phyloP scores from a whole-genome alignment of 64 coral and sea anemone species.

The Anthopleura sola region DNA sequence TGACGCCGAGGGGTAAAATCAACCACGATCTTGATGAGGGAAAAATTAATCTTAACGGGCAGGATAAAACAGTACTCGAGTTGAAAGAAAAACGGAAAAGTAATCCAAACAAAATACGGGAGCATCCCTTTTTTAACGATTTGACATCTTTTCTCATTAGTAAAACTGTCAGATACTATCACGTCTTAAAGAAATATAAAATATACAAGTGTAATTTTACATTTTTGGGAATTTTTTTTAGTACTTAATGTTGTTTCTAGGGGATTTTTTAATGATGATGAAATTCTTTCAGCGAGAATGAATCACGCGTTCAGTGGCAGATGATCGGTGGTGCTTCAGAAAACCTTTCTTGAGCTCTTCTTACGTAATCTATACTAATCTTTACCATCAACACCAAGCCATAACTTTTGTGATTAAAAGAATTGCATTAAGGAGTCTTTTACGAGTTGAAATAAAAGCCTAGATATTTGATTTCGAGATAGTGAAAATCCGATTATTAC shows the following conservation, averaged over 20 bases:
- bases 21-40: background rate
- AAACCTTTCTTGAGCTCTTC: background rate
- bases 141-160: background rate
- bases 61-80: background rate
- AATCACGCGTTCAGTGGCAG: background rate
- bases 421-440: background rate
- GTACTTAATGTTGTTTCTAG: too few relatives aligned
- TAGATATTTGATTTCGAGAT: background rate
- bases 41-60: background rate
- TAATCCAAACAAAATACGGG: background rate
- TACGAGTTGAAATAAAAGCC: background rate
- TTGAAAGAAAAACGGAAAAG: background rate
- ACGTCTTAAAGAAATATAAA: background rate
- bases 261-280: too few relatives aligned
- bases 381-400: background rate
- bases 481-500: background rate
- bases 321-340: background rate
- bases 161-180: background rate
- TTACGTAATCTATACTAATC: background rate
- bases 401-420: background rate
- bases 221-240: too few relatives aligned
- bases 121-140: background rate
- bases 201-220: background rate
- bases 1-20: background rate
- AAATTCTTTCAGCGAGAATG: background rate